Percentiles rank a stretch among this genome's conserved stretches.
These are phyloP conservation scores for Limenitis camilla DNA, from an alignment of 2,888 invertebrate species.

Conservation along the genomic window DNA sequence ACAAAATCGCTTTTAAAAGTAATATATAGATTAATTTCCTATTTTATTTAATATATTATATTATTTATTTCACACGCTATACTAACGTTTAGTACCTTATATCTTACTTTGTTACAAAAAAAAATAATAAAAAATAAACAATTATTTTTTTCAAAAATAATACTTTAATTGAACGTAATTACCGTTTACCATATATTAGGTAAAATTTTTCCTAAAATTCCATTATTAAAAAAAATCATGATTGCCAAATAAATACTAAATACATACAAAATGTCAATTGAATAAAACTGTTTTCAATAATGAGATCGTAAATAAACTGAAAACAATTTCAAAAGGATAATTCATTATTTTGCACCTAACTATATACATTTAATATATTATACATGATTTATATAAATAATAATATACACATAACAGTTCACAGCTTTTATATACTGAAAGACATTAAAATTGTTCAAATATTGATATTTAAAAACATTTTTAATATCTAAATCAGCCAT, in stretches of 20 bases:
- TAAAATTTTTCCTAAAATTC: too few species aligned
- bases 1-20: too few species aligned
- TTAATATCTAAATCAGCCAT: too few species aligned
- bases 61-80: too few species aligned
- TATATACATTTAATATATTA: constrained; percentile 1
- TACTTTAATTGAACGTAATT: background rate
- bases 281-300: background rate
- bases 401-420: constrained; percentile 2
- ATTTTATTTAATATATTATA: too few species aligned
- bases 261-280: background rate
- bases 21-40: too few species aligned
- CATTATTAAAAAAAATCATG: too few species aligned
- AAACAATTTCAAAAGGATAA: background rate
- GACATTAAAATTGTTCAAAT: constrained; percentile 5
- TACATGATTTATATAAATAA: constrained; percentile 1
- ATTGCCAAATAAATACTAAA: too few species aligned
- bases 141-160: background rate
- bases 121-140: too few species aligned
- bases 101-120: too few species aligned
- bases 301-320: constrained; percentile 9
- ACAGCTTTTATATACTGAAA: constrained; percentile 6
- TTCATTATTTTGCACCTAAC: constrained; percentile 2
- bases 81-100: too few species aligned
- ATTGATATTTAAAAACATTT: too few species aligned
- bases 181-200: background rate